These are phyloP conservation scores for Pheosia gnoma DNA, from an alignment of 2,888 invertebrate genomes.

Conservation along the genomic window DNA sequence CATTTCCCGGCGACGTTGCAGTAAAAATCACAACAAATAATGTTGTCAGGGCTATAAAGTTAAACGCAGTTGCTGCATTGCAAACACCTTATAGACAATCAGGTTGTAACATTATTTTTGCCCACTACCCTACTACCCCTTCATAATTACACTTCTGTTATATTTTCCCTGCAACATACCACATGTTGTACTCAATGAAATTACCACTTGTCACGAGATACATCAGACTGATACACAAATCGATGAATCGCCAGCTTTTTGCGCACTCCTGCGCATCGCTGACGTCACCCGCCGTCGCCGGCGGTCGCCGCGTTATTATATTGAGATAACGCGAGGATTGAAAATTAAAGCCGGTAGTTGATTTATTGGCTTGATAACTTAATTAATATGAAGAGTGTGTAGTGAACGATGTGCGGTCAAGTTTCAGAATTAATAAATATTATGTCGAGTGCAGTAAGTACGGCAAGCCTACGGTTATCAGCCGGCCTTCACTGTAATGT, in stretches of 20 bases:
- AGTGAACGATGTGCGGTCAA: background rate
- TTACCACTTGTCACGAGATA: slow-evolving; percentile 20
- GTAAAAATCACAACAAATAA: too few species aligned
- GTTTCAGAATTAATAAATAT: background rate
- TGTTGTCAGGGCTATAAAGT: too few species aligned
- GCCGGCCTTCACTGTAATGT: too few species aligned
- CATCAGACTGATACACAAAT: slow-evolving; percentile 9
- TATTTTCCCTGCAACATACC: background rate
- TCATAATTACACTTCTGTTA: background rate
- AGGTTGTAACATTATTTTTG: too few species aligned
- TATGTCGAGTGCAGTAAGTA: background rate
- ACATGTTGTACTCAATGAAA: slow-evolving; percentile 7
- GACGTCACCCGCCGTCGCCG: slow-evolving; percentile 11
- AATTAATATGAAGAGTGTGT: background rate
- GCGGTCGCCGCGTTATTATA: background rate
- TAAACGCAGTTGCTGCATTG: too few species aligned
- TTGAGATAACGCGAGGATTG: slow-evolving; percentile 2
- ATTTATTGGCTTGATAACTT: background rate
- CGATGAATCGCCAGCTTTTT: slow-evolving; percentile 8
- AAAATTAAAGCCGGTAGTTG: background rate
- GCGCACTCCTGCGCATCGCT: slow-evolving; percentile 10
- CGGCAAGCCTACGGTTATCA: too few species aligned
- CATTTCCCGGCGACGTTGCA: too few species aligned
- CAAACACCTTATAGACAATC: too few species aligned
- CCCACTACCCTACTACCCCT: too few species aligned